phyloP scores from a whole-genome alignment of 2,113 vertebrate genomes.

The human region GRCh38 chr3:184741001-184741500 shows the following conservation, averaged over 20 bases:
- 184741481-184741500: slow-evolving; percentile 59
- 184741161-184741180: not conserved
- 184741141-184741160: not conserved
- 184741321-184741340: slow-evolving; percentile 40
- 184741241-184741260: not conserved
- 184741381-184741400: slow-evolving; percentile 66
- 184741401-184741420: slow-evolving; percentile 73
- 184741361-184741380: slow-evolving; percentile 73
- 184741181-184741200: not conserved
- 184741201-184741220: not conserved
- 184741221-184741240: not conserved
- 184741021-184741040: not conserved
- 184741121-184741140: too few species aligned
- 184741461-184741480: slow-evolving; percentile 57
- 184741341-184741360: not conserved
- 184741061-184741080: not conserved
- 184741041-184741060: not conserved
- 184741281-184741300: not conserved
- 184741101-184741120: not conserved
- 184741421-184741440: slow-evolving; percentile 72
- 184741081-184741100: not conserved
- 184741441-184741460: slow-evolving; percentile 69
- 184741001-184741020: not conserved
- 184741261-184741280: not conserved
- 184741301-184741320: not conserved